These are phyloP conservation scores for Atta cephalotes DNA, from an alignment of 1,140 invertebrate species.

Conservation along the genomic window DNA sequence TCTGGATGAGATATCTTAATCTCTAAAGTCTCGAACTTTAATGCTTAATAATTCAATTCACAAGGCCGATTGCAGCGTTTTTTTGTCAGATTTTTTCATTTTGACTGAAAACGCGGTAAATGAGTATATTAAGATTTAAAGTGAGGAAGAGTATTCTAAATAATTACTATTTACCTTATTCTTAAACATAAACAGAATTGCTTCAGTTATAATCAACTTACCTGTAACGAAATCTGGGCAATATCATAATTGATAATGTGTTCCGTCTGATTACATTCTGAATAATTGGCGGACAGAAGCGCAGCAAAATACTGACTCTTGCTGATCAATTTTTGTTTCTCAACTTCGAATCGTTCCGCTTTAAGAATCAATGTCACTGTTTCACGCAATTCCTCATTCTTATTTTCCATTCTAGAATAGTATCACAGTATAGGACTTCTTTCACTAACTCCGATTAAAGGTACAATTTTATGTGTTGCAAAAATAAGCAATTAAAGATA, in stretches of 20 bases:
- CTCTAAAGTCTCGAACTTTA: no score
- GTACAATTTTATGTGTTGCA: no score
- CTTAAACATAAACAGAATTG: neutral
- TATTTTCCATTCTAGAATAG: neutral
- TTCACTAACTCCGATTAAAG: no score
- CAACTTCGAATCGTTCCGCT: constrained; percentile 34
- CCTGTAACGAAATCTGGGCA: constrained; percentile 65
- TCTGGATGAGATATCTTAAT: no score
- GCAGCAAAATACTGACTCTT: constrained; percentile 74
- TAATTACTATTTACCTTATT: no score
- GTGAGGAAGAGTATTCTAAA: no score
- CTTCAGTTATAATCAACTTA: constrained; percentile 46
- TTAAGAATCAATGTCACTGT: constrained; percentile 61
- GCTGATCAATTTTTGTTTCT: constrained; percentile 63
- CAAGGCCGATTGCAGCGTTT: no score
- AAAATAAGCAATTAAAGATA: no score
- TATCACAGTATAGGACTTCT: neutral
- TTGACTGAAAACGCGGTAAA: no score
- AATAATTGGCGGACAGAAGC: constrained; percentile 72
- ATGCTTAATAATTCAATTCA: no score
- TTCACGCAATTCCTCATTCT: neutral
- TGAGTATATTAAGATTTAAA: no score
- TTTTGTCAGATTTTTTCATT: no score
- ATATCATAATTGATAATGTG: constrained; percentile 75
- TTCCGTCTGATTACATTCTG: constrained; percentile 64